Evolutionary conservation across 1,140 invertebrate species (phyloP).

Genomic region (Euglossa dilemma): DNA sequence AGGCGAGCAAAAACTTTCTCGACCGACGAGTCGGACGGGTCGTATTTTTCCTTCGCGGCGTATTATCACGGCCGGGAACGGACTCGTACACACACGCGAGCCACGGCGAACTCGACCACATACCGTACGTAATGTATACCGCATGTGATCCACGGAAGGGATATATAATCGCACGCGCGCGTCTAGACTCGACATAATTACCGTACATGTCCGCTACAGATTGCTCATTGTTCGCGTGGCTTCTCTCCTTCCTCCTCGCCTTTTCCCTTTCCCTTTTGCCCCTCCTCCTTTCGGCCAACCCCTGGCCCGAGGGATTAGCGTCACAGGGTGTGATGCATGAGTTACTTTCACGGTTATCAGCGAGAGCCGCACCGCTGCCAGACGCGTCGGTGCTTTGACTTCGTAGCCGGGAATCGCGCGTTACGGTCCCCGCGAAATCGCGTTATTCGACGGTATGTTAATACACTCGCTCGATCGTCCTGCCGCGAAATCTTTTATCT

Average conservation of each 20-base stretch:
- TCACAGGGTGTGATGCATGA: slow-evolving; percentile 39
- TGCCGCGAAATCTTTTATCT: not conserved
- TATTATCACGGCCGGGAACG: slow-evolving; percentile 28
- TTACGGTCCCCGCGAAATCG: slow-evolving; percentile 14
- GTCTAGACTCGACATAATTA: slow-evolving; percentile 60
- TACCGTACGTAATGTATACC: slow-evolving; percentile 55
- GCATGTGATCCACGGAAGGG: slow-evolving; percentile 45
- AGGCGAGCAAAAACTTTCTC: not conserved
- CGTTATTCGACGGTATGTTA: slow-evolving; percentile 23
- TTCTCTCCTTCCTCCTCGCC: not conserved
- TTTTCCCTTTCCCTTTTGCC: not conserved
- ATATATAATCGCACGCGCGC: slow-evolving; percentile 38
- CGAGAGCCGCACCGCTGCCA: not conserved
- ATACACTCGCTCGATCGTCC: slow-evolving; percentile 2
- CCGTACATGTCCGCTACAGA: slow-evolving; percentile 45
- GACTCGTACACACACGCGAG: not conserved
- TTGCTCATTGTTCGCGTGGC: slow-evolving; percentile 57
- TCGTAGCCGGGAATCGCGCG: slow-evolving; percentile 15
- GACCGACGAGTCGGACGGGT: not conserved
- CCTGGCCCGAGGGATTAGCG: slow-evolving; percentile 41
- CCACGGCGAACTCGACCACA: slow-evolving; percentile 34
- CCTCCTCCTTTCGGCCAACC: slow-evolving; percentile 5
- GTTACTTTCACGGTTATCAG: slow-evolving; percentile 64
- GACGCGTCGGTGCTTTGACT: slow-evolving; percentile 21
- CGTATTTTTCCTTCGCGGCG: slow-evolving; percentile 19